A percentile compares a stretch with the other conserved stretches of the same genome.
Conservation (phyloP, 2,888 invertebrate genomes). For the Agriotes lineatus region DNA sequence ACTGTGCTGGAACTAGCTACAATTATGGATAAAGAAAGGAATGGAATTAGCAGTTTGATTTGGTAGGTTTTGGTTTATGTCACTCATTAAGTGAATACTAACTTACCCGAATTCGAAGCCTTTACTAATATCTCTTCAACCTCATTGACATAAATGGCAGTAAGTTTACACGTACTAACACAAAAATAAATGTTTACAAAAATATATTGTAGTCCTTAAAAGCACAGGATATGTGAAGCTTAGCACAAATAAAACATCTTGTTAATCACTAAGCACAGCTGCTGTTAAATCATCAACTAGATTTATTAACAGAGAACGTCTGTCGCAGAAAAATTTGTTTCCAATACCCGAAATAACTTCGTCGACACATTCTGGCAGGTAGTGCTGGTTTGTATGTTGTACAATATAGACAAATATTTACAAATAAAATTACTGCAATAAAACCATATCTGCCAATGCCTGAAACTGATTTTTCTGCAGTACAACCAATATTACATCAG, state of each 20-base stretch:
- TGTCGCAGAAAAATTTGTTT: conserved; percentile 26
- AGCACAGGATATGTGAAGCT: conserved; percentile 44
- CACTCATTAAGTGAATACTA: no score
- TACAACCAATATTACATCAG: neutral
- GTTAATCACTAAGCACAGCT: conserved; percentile 35
- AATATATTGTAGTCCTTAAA: conserved; percentile 41
- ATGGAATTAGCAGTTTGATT: no score
- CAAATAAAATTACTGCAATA: neutral
- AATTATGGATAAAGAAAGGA: no score
- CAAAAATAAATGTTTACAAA: conserved; percentile 29
- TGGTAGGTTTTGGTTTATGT: no score
- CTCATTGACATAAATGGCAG: no score
- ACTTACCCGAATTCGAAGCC: no score
- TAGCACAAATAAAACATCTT: conserved; percentile 35
- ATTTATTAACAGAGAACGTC: neutral
- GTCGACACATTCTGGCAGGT: conserved; percentile 3
- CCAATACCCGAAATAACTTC: conserved; percentile 8
- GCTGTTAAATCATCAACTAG: conserved; percentile 8
- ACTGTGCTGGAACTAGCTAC: no score
- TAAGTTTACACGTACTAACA: neutral
- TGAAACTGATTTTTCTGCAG: conserved; percentile 28
- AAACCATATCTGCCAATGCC: neutral
- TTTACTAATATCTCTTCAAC: no score
- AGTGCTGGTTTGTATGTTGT: conserved; percentile 3
- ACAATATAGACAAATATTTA: conserved; percentile 21